These are phyloP conservation scores for Chrysocyon brachyurus DNA, from an alignment of 2,797 vertebrate species.

Conservation along the genomic window DNA sequence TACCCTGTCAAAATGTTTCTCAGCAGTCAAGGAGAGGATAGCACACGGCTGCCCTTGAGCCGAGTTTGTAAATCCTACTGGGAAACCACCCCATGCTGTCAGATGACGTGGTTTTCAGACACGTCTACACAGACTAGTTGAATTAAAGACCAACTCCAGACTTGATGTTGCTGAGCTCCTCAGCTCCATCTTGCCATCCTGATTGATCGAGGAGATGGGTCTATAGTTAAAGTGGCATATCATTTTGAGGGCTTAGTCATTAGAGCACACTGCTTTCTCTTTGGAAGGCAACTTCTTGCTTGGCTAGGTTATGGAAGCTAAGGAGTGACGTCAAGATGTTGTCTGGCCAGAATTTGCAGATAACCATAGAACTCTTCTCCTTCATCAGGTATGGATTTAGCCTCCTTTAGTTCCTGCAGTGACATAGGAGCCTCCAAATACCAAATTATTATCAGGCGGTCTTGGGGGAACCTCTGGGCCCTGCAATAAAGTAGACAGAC, in stretches of 20 bases:
- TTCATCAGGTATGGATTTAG: slow-evolving; percentile 84
- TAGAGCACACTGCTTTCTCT: slow-evolving; percentile 82
- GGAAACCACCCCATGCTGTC: slow-evolving; percentile 71
- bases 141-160: slow-evolving; percentile 80
- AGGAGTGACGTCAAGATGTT: slow-evolving; percentile 85
- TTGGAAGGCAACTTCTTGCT: slow-evolving; percentile 86
- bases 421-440: slow-evolving; percentile 86
- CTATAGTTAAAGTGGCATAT: slow-evolving; percentile 78
- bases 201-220: slow-evolving; percentile 82
- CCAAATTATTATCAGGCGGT: slow-evolving; percentile 86
- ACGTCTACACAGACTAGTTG: slow-evolving; percentile 78
- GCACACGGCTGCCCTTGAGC: slow-evolving; percentile 50
- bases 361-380: slow-evolving; percentile 85
- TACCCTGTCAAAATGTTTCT: slow-evolving; percentile 75
- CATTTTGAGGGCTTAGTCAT: slow-evolving; percentile 79
- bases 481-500: slow-evolving; percentile 87
- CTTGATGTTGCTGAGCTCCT: slow-evolving; percentile 83
- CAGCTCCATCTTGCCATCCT: slow-evolving; percentile 83
- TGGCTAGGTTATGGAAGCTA: slow-evolving; percentile 85
- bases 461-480: slow-evolving; percentile 87
- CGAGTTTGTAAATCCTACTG: slow-evolving; percentile 65
- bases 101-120: slow-evolving; percentile 67
- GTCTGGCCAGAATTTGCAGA: slow-evolving; percentile 84
- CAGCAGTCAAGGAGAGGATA: slow-evolving; percentile 59
- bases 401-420: slow-evolving; percentile 85